phyloP scores from a whole-genome alignment of 2,113 vertebrate genomes.

The Craseonycteris thonglongyai region DNA sequence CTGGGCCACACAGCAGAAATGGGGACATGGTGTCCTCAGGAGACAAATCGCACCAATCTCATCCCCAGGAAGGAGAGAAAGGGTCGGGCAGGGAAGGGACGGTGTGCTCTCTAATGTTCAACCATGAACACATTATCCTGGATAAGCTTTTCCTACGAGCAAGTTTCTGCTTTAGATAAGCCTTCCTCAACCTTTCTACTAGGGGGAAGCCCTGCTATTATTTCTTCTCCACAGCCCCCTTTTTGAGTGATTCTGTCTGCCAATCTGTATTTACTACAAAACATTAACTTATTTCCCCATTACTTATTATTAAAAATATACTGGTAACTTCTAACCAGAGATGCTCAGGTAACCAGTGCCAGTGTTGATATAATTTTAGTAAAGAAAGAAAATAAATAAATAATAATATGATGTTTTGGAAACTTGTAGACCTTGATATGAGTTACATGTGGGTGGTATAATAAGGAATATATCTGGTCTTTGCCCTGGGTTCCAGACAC shows the following conservation, averaged over 20 bases:
- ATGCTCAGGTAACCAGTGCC: not conserved
- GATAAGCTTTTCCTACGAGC: not conserved
- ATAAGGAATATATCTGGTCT: not conserved
- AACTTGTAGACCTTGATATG: not conserved
- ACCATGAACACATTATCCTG: not conserved
- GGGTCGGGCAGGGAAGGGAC: accelerated
- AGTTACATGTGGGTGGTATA: not conserved
- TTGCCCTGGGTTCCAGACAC: not conserved
- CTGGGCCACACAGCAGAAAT: not conserved
- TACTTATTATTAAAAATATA: not conserved
- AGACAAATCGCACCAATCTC: not conserved
- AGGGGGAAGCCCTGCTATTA: not conserved
- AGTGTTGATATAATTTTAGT: not conserved
- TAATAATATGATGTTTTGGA: not conserved
- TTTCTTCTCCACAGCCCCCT: not conserved
- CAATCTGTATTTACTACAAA: not conserved
- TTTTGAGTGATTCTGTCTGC: not conserved
- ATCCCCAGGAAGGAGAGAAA: not conserved
- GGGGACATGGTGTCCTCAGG: not conserved
- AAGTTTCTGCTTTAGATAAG: not conserved
- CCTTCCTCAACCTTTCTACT: not conserved
- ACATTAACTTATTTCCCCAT: not conserved
- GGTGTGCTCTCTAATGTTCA: not conserved
- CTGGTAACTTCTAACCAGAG: not conserved
- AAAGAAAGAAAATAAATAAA: not conserved